Evolutionary conservation across 2,888 invertebrate genomes (phyloP).

Genomic region (Cancer borealis): DNA sequence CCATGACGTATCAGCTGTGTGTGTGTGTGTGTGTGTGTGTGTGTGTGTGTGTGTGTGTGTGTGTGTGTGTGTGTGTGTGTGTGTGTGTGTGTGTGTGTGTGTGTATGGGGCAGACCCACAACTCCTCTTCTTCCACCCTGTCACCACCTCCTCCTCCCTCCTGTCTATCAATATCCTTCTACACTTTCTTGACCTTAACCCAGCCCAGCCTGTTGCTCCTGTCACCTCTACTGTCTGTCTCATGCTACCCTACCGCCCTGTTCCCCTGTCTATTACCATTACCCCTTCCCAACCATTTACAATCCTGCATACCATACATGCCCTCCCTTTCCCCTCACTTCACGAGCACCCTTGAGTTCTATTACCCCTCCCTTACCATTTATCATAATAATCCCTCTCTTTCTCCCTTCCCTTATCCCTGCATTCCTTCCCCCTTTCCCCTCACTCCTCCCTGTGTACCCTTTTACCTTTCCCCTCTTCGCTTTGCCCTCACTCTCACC

Average conservation of each 20-base stretch:
- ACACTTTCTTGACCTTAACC: neutral
- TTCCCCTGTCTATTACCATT: neutral
- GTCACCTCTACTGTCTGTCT: neutral
- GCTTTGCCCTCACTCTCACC: neutral
- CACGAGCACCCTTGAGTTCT: neutral
- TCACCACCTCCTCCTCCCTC: neutral
- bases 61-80: neutral
- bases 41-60: slow-evolving; percentile 11
- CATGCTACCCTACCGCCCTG: neutral
- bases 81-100: slow-evolving; percentile 3
- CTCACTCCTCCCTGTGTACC: neutral
- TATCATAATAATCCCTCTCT: neutral
- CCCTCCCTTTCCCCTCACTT: neutral
- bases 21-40: slow-evolving; percentile 8
- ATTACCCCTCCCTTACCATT: neutral
- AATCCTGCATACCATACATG: neutral
- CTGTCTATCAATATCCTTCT: neutral
- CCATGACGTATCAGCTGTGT: neutral
- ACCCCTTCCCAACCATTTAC: neutral
- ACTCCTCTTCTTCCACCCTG: neutral
- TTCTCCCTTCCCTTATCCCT: neutral
- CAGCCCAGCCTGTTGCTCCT: neutral
- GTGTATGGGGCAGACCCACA: neutral
- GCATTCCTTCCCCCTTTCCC: neutral
- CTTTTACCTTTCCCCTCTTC: neutral